These are phyloP conservation scores for Trinorchestia longiramus DNA, from an alignment of 1,140 invertebrate genomes.

Conservation along the genomic window DNA sequence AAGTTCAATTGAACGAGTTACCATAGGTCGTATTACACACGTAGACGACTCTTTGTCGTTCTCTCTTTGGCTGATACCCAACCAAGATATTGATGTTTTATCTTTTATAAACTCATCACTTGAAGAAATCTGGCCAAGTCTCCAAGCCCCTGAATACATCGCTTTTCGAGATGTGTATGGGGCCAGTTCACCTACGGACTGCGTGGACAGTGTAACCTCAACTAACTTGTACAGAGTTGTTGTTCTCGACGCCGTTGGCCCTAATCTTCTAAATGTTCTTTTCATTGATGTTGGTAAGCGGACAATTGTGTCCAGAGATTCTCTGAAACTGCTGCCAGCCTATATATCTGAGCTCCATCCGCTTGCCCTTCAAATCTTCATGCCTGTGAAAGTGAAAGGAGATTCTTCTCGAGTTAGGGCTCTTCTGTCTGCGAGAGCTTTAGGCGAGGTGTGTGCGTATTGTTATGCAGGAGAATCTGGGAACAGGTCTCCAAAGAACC, in stretches of 20 bases:
- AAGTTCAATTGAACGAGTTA: not conserved
- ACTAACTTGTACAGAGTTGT: not conserved
- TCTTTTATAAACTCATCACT: not conserved
- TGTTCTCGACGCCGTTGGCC: conserved; percentile 1
- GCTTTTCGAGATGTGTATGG: not conserved
- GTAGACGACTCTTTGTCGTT: not conserved
- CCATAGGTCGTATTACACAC: not conserved
- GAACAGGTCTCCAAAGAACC: not conserved
- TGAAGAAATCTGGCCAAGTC: not conserved
- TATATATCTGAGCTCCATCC: not conserved
- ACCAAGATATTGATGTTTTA: not conserved
- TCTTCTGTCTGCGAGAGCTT: not conserved
- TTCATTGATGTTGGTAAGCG: conserved; percentile 8
- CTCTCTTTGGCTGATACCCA: not conserved
- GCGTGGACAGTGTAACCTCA: not conserved
- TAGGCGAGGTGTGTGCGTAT: not conserved
- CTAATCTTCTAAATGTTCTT: not conserved
- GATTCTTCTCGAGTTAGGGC: not conserved
- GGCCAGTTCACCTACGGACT: not conserved
- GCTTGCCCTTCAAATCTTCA: not conserved
- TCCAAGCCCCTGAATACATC: not conserved
- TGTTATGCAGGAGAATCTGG: not conserved
- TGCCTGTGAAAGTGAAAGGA: not conserved
- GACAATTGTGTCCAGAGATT: not conserved
- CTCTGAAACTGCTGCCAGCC: not conserved